Base-by-base conservation (phyloP, 2,113 vertebrate genomes). In the Xiphias gladius region DNA sequence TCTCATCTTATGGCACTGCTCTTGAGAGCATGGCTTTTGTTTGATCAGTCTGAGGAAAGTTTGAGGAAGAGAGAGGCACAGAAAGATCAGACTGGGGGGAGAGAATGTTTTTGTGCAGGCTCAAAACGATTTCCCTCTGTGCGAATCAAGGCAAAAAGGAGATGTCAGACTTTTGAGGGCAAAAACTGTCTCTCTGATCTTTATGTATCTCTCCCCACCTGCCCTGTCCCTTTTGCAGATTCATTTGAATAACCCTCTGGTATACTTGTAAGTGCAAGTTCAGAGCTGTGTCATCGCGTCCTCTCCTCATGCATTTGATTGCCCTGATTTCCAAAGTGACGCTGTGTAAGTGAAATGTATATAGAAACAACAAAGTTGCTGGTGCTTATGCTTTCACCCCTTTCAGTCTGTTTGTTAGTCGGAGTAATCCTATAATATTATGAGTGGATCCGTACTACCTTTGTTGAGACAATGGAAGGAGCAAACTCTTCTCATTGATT, bases 171-270 rank as follows among this genome's bases (percentile, higher is more conserved):
- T 79, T 84, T 82, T 83, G 46, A 65, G 75, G 68, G 73, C 73
- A 20, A 70, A 64, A 66, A 32, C 41, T 52, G 79, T 72, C 32
- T 83, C 63, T 90, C 50, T 90, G 76, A 88, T 92, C 81, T 80
- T 19, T 2, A 32, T 0, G 22, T 77, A 39, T 46, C 68, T 20
- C 68, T 48, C 73, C 30, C 32, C 64, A 52, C 74, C 52, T 61
- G 50, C 63, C 41, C 37, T 30, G 62, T 59, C 57, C 67, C 20
- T 50, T 3, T 24, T 2, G 0, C 46, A 62, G 78, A 76, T 73
- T 90, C 16, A 80, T 87, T 85, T 76, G 68, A 86, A 85, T 85
- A 79, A 82, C 57, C 78, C 89, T 72, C 71, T 77, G 76, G 69
- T 86, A 76, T 67, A 50, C 79, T 88, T 69, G 75, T 75, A 50